phyloP scores from a whole-genome alignment of 2,797 vertebrate genomes.

The Phrynocephalus guinanensis region DNA sequence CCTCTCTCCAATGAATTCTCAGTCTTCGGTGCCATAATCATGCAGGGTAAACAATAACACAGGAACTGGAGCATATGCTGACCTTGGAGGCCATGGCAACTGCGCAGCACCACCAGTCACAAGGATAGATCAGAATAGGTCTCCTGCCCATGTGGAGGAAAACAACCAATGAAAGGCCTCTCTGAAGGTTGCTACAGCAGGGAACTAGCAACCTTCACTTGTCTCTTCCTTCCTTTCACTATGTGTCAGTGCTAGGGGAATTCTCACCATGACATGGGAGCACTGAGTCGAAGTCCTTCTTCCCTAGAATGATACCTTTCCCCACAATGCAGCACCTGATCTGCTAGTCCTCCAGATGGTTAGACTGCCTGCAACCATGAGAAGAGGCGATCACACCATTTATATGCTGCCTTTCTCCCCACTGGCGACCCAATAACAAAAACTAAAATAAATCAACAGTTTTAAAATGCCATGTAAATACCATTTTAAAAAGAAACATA shows the following conservation, averaged over 20 bases:
- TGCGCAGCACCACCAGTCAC: not conserved
- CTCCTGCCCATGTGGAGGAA: not conserved
- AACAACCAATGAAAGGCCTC: not conserved
- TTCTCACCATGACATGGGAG: not conserved
- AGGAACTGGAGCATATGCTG: not conserved
- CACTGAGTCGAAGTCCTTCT: not conserved
- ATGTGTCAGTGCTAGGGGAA: not conserved
- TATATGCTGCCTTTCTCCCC: no score
- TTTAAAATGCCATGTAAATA: no score
- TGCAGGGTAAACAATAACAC: not conserved
- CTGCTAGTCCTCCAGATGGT: not conserved
- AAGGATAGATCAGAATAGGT: not conserved
- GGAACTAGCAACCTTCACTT: not conserved
- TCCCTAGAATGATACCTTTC: not conserved
- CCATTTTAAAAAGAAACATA: no score
- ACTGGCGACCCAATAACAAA: no score
- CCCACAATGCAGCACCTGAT: not conserved
- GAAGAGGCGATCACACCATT: not conserved
- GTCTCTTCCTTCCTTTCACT: not conserved
- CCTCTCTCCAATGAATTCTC: not conserved
- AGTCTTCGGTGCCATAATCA: not conserved
- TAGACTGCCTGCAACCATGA: not conserved
- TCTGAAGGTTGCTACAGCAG: no score
- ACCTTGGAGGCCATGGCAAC: constrained; percentile 7
- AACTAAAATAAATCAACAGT: no score